Evolutionary conservation across 1,140 invertebrate species (phyloP).

Genomic region (Calephelis virginiensis): DNA sequence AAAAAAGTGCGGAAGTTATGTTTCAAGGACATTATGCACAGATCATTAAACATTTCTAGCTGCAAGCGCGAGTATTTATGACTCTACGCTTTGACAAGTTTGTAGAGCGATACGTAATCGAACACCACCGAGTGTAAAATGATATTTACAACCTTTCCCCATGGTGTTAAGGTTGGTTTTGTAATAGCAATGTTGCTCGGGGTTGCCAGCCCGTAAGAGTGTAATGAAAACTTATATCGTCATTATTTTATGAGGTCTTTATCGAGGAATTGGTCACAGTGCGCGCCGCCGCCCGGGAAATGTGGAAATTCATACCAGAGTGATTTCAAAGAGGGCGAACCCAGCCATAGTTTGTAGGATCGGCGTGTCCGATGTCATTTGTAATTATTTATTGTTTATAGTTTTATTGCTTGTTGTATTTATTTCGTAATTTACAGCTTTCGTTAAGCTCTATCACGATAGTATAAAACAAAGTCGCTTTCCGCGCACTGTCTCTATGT

Average conservation of each 20-base stretch:
- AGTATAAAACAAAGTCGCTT: no score
- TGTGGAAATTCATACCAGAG: slow-evolving; percentile 42
- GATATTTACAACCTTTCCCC: background rate
- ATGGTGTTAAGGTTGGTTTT: background rate
- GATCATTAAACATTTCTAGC: slow-evolving; percentile 61
- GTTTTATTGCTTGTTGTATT: slow-evolving; percentile 6
- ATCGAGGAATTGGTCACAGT: slow-evolving; percentile 55
- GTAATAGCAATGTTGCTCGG: background rate
- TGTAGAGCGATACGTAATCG: background rate
- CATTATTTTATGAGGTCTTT: slow-evolving; percentile 72
- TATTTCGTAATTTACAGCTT: background rate
- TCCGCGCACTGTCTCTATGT: no score
- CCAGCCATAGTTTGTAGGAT: slow-evolving; percentile 36
- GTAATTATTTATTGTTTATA: slow-evolving; percentile 28
- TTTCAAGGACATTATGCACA: slow-evolving; percentile 62
- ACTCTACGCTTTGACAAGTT: slow-evolving; percentile 54
- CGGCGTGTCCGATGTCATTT: slow-evolving; percentile 26
- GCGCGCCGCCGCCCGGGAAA: slow-evolving; percentile 42
- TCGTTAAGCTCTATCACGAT: background rate
- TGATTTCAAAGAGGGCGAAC: slow-evolving; percentile 42
- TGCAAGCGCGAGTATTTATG: slow-evolving; percentile 59
- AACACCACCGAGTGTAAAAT: background rate
- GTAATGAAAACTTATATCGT: slow-evolving; percentile 55
- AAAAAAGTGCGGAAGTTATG: slow-evolving; percentile 67
- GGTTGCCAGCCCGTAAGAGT: slow-evolving; percentile 37